phyloP scores from a whole-genome alignment of 2,888 invertebrate genomes.

The Euphydryas editha region DNA sequence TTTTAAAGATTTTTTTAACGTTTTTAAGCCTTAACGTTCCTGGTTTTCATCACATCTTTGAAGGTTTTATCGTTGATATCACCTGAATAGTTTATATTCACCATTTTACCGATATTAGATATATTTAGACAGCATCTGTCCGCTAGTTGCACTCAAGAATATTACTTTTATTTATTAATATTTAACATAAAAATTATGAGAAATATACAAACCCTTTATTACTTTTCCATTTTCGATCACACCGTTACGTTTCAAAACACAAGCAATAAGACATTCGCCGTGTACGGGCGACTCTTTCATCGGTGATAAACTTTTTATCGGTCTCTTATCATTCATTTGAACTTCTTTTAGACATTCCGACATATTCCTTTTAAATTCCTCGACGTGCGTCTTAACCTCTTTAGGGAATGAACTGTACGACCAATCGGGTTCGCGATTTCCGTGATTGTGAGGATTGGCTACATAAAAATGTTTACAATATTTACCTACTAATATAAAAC shows the following conservation, averaged over 20 bases:
- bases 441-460: conserved; percentile 10
- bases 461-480: background rate
- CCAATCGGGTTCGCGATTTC: conserved; percentile 74
- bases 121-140: too few relatives aligned
- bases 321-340: conserved; percentile 60
- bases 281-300: conserved; percentile 69
- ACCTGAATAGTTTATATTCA: too few relatives aligned
- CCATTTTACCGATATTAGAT: too few relatives aligned
- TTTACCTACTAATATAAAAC: too few relatives aligned
- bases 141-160: too few relatives aligned
- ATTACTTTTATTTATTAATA: too few relatives aligned
- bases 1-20: too few relatives aligned
- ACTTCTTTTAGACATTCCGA: conserved; percentile 73
- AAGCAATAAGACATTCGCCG: conserved; percentile 74
- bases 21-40: too few relatives aligned
- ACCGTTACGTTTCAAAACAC: conserved; percentile 71
- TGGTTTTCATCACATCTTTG: too few relatives aligned
- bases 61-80: too few relatives aligned
- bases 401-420: conserved; percentile 74
- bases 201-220: conserved; percentile 61
- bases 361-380: conserved; percentile 73
- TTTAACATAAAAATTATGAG: background rate
- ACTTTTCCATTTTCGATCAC: conserved; percentile 70
- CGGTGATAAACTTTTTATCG: conserved; percentile 66
- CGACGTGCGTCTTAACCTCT: conserved; percentile 60